Base-by-base conservation (phyloP, 2,888 invertebrate species). In the Pterobdella sp. region DNA sequence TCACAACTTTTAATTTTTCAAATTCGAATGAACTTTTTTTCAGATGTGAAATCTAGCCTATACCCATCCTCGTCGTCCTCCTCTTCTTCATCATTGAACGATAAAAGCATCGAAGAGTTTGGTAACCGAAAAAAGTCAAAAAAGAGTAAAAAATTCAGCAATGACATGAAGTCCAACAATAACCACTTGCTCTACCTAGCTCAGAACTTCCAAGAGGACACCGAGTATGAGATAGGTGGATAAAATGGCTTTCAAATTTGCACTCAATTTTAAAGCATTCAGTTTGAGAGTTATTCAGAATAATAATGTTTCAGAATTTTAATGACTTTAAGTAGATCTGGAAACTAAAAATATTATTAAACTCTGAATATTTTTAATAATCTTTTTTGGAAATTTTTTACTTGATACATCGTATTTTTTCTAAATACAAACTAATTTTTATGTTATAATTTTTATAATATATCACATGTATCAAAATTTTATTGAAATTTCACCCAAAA, bases 221-320 rank as follows among this genome's bases (percentile, higher is more conserved):
- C 60, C n/a, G 60, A 56, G 60, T 56, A 56, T n/a, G 60, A 56
- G n/a, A 56, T 56, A 56, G 60, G 60, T 56, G 7, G 42, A 7
- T 42, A 18, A 42, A 14, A 7, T 42, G 7, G 7, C 42, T 14
- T 42, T 18, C 42, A 42, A 14, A 42, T 42, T 18, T 18, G 18
- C 42, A 18, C 42, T 14, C 42, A 42, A 42, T 42, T 42, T 42
- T 42, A n/a, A n/a, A n/a, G n/a, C n/a, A n/a, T n/a, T n/a, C n/a
- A n/a, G n/a, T n/a, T n/a, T n/a, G n/a, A n/a, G n/a, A n/a, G n/a
- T n/a, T n/a, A n/a, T n/a, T n/a, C n/a, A n/a, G n/a, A n/a, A n/a
- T n/a, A n/a, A n/a, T n/a, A n/a, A n/a, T n/a, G n/a, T n/a, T n/a
- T n/a, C n/a, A n/a, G n/a, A n/a, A n/a, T n/a, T n/a, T n/a, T n/a